Percentiles rank a stretch among this genome's conserved stretches.
Conservation (phyloP, 1,140 invertebrate species). For the Oncopeltus fasciatus region DNA sequence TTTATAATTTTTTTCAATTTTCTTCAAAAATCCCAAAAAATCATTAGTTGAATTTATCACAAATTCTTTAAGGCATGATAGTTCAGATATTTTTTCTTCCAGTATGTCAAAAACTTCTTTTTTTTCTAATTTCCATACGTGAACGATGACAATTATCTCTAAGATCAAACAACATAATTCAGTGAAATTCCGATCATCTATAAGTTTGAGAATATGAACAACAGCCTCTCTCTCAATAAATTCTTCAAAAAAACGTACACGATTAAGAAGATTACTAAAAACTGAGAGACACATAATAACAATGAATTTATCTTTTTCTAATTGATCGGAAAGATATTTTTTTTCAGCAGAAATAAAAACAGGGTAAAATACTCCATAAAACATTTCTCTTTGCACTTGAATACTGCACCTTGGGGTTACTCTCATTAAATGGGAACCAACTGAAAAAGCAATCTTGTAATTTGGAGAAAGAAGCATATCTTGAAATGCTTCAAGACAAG, state of each 20-base stretch:
- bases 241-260: conserved; percentile 38
- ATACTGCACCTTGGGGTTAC: conserved; percentile 38
- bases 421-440: conserved; percentile 42
- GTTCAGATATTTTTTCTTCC: conserved; percentile 29
- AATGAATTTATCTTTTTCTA: conserved; percentile 38
- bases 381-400: conserved; percentile 38
- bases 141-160: conserved; percentile 43
- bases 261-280: conserved; percentile 40
- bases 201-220: conserved; percentile 37
- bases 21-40: conserved; percentile 25
- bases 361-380: conserved; percentile 44
- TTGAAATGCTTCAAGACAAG: conserved; percentile 36
- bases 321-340: conserved; percentile 30
- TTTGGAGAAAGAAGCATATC: conserved; percentile 39
- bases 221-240: conserved; percentile 41
- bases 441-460: conserved; percentile 37
- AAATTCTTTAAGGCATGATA: conserved; percentile 37
- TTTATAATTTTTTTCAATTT: conserved; percentile 1
- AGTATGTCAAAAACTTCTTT: not conserved
- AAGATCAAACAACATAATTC: conserved; percentile 42
- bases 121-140: conserved; percentile 31
- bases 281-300: conserved; percentile 43
- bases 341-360: conserved; percentile 41
- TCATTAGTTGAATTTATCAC: conserved; percentile 34
- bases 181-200: conserved; percentile 37